phyloP scores from a whole-genome alignment of 2,888 invertebrate genomes.

The Lasioglossum villosulum region DNA sequence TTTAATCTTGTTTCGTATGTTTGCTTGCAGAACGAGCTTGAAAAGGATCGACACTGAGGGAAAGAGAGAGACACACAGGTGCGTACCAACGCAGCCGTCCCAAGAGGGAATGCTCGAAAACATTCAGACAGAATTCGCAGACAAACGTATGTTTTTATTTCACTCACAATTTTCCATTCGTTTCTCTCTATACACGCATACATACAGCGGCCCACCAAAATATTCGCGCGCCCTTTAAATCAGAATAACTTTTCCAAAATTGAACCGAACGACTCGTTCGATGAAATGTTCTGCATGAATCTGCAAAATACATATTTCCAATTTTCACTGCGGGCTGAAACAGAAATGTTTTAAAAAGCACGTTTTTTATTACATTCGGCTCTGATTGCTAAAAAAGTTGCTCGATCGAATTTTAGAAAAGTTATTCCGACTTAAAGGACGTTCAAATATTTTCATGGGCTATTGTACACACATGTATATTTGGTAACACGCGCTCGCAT shows the following conservation, averaged over 20 bases:
- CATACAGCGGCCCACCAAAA: background rate
- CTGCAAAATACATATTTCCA: background rate
- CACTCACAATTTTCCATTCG: conserved; percentile 20
- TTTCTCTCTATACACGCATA: conserved; percentile 1
- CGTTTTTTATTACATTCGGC: too few relatives aligned
- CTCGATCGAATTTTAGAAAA: background rate
- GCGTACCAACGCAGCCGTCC: conserved; percentile 64
- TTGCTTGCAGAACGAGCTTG: conserved; percentile 63
- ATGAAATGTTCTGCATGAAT: background rate
- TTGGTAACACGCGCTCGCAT: background rate
- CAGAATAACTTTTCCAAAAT: background rate
- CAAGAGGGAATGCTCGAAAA: conserved; percentile 61
- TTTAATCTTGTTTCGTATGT: conserved; percentile 54
- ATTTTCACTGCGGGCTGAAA: background rate
- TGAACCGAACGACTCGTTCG: background rate
- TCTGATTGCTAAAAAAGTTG: background rate
- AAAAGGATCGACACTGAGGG: conserved; percentile 51
- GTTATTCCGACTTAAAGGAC: background rate
- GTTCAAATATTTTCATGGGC: background rate
- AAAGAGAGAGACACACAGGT: conserved; percentile 59
- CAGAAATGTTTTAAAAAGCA: too few relatives aligned
- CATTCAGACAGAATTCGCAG: conserved; percentile 47
- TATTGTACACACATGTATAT: background rate
- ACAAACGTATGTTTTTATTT: conserved; percentile 65
- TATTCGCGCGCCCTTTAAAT: background rate